Evolutionary conservation across 2,888 invertebrate species (phyloP).

Genomic region (Amblyteles armatorius): DNA sequence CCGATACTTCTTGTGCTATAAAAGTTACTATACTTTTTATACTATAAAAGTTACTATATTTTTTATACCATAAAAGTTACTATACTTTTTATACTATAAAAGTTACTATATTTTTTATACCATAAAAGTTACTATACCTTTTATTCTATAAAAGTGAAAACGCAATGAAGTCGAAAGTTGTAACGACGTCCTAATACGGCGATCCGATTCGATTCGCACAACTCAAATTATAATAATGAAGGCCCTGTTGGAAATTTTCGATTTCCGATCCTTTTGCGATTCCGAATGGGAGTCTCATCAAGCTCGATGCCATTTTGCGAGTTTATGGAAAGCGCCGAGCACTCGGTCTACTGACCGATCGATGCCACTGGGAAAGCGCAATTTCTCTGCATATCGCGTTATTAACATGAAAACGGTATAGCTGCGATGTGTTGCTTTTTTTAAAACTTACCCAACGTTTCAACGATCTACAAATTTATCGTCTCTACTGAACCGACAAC

Average conservation of each 20-base stretch:
- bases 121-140: not conserved
- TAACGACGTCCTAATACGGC: not conserved
- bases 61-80: not conserved
- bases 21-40: too few relatives aligned
- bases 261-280: not conserved
- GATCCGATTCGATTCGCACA: not conserved
- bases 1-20: too few relatives aligned
- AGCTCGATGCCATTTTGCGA: not conserved
- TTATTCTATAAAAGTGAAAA: not conserved
- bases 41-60: not conserved
- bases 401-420: not conserved
- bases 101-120: not conserved
- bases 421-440: slow-evolving; percentile 6
- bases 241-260: not conserved
- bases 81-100: too few relatives aligned
- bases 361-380: not conserved
- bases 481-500: slow-evolving; percentile 13
- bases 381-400: slow-evolving; percentile 9
- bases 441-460: not conserved
- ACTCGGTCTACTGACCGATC: not conserved
- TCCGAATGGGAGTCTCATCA: not conserved
- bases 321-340: not conserved
- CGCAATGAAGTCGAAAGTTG: slow-evolving; percentile 7
- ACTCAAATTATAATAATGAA: not conserved
- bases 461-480: slow-evolving; percentile 39